These are phyloP conservation scores for Piscicola geometra DNA, from an alignment of 2,888 invertebrate species.

Conservation along the genomic window DNA sequence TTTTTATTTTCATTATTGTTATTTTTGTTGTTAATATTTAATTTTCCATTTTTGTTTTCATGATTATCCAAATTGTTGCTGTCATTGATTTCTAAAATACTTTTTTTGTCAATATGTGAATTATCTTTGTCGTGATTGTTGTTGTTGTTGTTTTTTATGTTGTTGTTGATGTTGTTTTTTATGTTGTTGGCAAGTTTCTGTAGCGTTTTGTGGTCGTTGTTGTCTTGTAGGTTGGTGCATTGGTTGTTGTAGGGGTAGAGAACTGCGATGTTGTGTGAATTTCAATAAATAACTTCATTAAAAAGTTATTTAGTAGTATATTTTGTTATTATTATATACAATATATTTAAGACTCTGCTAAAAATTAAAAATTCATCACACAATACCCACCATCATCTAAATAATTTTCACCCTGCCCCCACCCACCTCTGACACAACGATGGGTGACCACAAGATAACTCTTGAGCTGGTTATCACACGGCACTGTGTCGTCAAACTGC, in stretches of 20 bases:
- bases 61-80: conserved; percentile 1
- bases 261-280: conserved; percentile 1
- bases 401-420: too few species aligned
- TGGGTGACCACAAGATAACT: conserved; percentile 33
- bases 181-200: not conserved
- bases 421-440: conserved; percentile 34
- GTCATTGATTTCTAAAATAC: not conserved
- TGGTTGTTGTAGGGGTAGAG: conserved; percentile 26
- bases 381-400: too few species aligned
- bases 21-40: not conserved
- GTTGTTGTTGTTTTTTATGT: conserved; percentile 1
- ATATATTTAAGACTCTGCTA: too few species aligned
- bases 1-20: not conserved
- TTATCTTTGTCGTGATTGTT: conserved; percentile 2
- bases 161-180: conserved; percentile 7
- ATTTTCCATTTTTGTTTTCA: not conserved
- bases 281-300: too few species aligned
- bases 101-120: not conserved
- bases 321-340: too few species aligned
- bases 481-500: conserved; percentile 20
- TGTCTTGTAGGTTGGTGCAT: conserved; percentile 20
- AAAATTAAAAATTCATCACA: too few species aligned
- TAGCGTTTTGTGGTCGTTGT: not conserved
- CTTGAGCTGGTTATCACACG: conserved; percentile 33
- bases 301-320: too few species aligned